Evolutionary conservation across 2,797 vertebrate genomes (phyloP), one percentile per base, ranked within the genome.

Genomic region (Discoglossus pictus): DNA sequence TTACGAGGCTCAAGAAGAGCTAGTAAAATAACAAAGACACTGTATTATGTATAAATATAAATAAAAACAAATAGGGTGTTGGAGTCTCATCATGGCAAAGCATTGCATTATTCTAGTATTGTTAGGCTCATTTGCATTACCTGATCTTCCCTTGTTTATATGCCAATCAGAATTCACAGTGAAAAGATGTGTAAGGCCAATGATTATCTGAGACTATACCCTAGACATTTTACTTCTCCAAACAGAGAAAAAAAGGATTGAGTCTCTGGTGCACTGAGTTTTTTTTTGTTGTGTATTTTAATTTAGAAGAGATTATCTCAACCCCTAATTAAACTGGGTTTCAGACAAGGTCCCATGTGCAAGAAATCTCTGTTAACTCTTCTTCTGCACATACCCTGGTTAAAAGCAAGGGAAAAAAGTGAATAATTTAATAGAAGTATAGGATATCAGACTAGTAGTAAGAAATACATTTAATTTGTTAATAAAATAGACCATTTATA

Each of bases 281-380:
- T 62, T 43, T 42, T 48, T 69, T 31, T 13, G 25, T 27, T 40
- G 36, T 40, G 62, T 54, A 43, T 46, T 61, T 68, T 68, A 61
- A 62, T 48, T 27, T 69, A 39, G 38, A 20, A 52, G 38, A 68
- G 65, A 61, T 61, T 53, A 53, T 46, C 27, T 25, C 31, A 44
- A 48, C 21, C 44, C 61, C 20, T 68, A 61, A 68, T 68, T 61
- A 68, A 61, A 68, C 17, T 46, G 56, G 25, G 38, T 61, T 68
- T 36, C 40, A 24, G 17, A 24, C 2, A 38, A 12, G 10, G 56
- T 54, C 25, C 39, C 40, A 44, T 53, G 47, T 52, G 46, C 21
- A 61, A 35, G 18, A 31, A 34, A 24, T 25, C 47, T n/a, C 18
- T 21, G 42, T 58, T 67, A 59, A 67, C 25, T 44, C 17, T 67